phyloP scores from a whole-genome alignment of 2,888 invertebrate species.

The Thecocarcelia acutangulata region DNA sequence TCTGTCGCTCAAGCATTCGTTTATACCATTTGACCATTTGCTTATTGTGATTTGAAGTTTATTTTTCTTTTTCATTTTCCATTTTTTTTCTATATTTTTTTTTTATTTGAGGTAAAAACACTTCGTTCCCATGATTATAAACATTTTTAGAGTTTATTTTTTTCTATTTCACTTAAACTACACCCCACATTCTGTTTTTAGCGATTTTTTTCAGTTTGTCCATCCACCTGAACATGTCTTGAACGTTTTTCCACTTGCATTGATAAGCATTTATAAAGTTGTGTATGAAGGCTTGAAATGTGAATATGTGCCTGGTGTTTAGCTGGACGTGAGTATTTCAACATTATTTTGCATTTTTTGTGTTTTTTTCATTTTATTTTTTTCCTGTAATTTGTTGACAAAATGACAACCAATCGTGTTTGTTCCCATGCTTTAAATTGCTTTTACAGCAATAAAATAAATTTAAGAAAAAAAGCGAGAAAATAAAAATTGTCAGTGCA shows the following conservation, averaged over 20 bases:
- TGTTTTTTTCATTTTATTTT: not conserved
- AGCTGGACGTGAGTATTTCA: conserved; percentile 57
- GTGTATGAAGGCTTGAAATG: not conserved
- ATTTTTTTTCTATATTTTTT: not conserved
- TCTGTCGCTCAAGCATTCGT: conserved; percentile 27
- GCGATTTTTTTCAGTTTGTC: conserved; percentile 42
- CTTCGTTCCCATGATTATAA: conserved; percentile 65
- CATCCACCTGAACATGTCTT: conserved; percentile 63
- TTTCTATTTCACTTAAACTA: conserved; percentile 31
- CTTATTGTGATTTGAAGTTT: conserved; percentile 22
- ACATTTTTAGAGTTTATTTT: conserved; percentile 29
- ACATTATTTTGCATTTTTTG: conserved; percentile 25
- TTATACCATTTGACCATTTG: conserved; percentile 47
- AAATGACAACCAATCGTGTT: conserved; percentile 77
- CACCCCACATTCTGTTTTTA: conserved; percentile 45
- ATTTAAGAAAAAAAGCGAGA: not conserved
- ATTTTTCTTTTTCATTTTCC: no score
- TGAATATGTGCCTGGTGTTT: conserved; percentile 29
- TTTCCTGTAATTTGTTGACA: conserved; percentile 74
- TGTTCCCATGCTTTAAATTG: conserved; percentile 72
- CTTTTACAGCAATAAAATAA: conserved; percentile 63
- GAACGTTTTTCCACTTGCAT: conserved; percentile 22
- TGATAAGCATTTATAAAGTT: not conserved
- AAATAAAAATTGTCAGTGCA: conserved; percentile 27
- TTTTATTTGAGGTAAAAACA: not conserved